Percentiles rank a stretch among this genome's conserved stretches.
Evolutionary conservation across 1,140 invertebrate species (phyloP).

Genomic region (Solenopsis invicta): DNA sequence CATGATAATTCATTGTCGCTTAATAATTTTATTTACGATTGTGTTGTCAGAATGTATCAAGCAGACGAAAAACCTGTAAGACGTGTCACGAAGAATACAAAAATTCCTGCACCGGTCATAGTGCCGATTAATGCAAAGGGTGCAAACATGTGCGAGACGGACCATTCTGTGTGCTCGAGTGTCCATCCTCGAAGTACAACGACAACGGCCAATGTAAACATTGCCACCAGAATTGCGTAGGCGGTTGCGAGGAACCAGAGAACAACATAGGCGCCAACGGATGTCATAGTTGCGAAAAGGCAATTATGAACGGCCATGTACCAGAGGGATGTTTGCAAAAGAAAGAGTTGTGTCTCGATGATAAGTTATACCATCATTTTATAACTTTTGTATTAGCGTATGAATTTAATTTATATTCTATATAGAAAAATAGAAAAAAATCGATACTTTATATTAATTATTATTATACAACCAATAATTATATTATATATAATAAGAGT

Average conservation of each 20-base stretch:
- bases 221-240: slow-evolving; percentile 95
- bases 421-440: background rate
- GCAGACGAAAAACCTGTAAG: slow-evolving; percentile 92
- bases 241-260: slow-evolving; percentile 96
- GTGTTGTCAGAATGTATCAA: slow-evolving; percentile 92
- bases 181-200: slow-evolving; percentile 95
- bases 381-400: background rate
- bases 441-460: background rate
- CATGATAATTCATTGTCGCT: background rate
- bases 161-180: slow-evolving; percentile 94
- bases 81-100: slow-evolving; percentile 96
- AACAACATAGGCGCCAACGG: slow-evolving; percentile 94
- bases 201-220: slow-evolving; percentile 92
- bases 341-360: slow-evolving; percentile 93
- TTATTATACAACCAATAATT: background rate
- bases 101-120: slow-evolving; percentile 94
- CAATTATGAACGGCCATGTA: slow-evolving; percentile 92
- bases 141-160: slow-evolving; percentile 96
- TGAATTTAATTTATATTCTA: background rate
- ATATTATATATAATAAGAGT: background rate
- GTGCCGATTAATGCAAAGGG: slow-evolving; percentile 93
- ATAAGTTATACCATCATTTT: slow-evolving; percentile 78
- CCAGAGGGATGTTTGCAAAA: slow-evolving; percentile 92
- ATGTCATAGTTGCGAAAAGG: slow-evolving; percentile 96
- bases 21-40: slow-evolving; percentile 31